These are phyloP conservation scores for Seriola rivoliana DNA, from an alignment of 2,113 vertebrate genomes.

Conservation along the genomic window DNA sequence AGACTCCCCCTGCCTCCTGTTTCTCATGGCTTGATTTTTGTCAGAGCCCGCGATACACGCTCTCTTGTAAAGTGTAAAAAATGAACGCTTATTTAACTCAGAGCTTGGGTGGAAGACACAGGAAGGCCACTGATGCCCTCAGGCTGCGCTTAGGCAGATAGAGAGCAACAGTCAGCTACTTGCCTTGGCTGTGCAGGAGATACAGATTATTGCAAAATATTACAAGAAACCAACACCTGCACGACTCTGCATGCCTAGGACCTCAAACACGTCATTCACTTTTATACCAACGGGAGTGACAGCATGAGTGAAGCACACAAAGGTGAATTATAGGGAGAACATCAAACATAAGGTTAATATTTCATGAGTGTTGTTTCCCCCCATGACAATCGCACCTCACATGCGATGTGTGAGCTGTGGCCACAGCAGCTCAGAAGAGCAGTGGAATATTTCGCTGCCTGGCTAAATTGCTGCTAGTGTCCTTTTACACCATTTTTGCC, in stretches of 20 bases:
- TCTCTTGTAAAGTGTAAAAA: conserved; percentile 14
- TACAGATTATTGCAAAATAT: conserved; percentile 22
- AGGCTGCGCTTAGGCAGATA: conserved; percentile 28
- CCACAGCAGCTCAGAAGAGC: neutral
- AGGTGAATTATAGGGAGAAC: conserved; percentile 18
- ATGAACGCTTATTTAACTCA: conserved; percentile 18
- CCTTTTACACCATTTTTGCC: neutral
- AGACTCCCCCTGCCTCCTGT: neutral
- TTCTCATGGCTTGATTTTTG: conserved; percentile 8
- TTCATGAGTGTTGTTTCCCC: conserved; percentile 25
- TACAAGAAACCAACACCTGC: conserved; percentile 11
- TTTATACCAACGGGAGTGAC: conserved; percentile 2
- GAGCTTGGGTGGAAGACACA: conserved; percentile 1
- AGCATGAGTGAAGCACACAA: neutral
- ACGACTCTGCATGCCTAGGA: conserved; percentile 13
- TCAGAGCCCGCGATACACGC: neutral
- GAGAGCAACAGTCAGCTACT: neutral
- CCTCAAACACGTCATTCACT: neutral
- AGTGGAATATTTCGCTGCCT: conserved; percentile 1
- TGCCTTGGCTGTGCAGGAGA: neutral
- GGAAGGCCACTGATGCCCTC: conserved; percentile 37
- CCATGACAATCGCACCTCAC: conserved; percentile 23
- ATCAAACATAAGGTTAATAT: conserved; percentile 48
- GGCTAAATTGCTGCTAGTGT: neutral
- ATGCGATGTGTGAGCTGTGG: neutral